A percentile compares a stretch with the other conserved stretches of the same genome.
These are phyloP conservation scores for Tychaedon coryphoeus DNA, from an alignment of 2,113 vertebrate species.

Conservation along the genomic window DNA sequence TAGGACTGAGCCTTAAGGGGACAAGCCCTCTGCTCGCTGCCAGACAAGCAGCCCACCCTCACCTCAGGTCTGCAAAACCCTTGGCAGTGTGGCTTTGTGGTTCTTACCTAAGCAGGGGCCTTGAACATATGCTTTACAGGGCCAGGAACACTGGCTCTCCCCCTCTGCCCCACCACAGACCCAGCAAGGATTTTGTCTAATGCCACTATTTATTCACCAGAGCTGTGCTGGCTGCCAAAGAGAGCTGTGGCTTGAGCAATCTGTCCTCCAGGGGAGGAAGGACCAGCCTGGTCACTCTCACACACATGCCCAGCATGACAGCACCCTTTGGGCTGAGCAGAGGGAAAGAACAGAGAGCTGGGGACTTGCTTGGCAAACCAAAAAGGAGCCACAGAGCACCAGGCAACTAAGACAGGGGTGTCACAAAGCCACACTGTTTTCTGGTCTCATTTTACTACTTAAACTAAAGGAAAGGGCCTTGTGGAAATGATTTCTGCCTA, in stretches of 20 bases:
- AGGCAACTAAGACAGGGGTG: neutral
- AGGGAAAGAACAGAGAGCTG: neutral
- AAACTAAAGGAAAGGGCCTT: neutral
- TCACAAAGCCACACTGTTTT: neutral
- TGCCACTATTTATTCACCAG: neutral
- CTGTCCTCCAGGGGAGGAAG: neutral
- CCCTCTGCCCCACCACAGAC: neutral
- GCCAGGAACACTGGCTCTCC: too few species aligned
- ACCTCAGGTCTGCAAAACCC: too few species aligned
- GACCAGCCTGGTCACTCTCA: neutral
- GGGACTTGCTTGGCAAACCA: neutral
- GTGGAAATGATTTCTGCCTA: neutral
- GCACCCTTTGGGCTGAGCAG: neutral
- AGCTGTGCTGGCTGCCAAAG: neutral
- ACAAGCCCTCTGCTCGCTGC: too few species aligned
- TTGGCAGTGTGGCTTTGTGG: too few species aligned
- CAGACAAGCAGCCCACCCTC: too few species aligned
- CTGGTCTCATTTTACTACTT: neutral
- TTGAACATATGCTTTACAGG: too few species aligned
- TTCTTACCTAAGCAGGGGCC: too few species aligned
- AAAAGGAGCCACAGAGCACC: neutral
- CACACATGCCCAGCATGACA: fast-evolving
- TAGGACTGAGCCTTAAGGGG: too few species aligned
- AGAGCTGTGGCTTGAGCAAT: neutral
- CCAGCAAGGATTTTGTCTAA: neutral